A percentile compares a stretch with the other conserved stretches of the same genome.
These are phyloP conservation scores for Beris morrisii DNA, from an alignment of 2,888 invertebrate genomes.

Conservation along the genomic window DNA sequence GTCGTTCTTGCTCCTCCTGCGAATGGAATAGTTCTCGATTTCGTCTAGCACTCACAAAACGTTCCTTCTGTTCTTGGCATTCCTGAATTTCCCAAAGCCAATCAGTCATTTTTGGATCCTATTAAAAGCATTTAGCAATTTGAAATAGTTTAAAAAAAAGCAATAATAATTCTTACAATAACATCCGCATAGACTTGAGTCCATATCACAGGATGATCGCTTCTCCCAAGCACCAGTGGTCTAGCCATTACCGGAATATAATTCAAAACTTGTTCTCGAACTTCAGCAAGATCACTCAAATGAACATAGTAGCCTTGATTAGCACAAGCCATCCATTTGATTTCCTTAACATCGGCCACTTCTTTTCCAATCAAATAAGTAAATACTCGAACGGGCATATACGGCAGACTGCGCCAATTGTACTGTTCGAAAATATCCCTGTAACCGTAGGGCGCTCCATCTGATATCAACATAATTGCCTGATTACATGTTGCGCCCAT, in stretches of 20 bases:
- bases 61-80: conserved; percentile 75
- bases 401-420: conserved; percentile 76
- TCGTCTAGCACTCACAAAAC: conserved; percentile 67
- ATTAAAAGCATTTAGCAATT: conserved; percentile 20
- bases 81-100: conserved; percentile 87
- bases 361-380: conserved; percentile 97
- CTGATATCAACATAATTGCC: conserved; percentile 98
- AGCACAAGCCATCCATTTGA: conserved; percentile 98
- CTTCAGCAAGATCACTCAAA: conserved; percentile 94
- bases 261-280: conserved; percentile 93
- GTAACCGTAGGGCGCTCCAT: conserved; percentile 94
- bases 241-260: conserved; percentile 97
- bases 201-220: conserved; percentile 91
- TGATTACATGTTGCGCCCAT: conserved; percentile 81
- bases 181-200: conserved; percentile 95
- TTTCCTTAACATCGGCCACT: conserved; percentile 88
- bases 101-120: conserved; percentile 89
- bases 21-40: conserved; percentile 60
- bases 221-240: conserved; percentile 85
- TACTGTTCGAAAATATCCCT: conserved; percentile 88
- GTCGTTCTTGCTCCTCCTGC: conserved; percentile 65
- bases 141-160: neutral
- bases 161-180: conserved; percentile 62
- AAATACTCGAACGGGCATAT: conserved; percentile 91
- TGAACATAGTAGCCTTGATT: conserved; percentile 97